phyloP scores from a whole-genome alignment of 2,113 vertebrate species.

The Ailuropoda melanoleuca region DNA sequence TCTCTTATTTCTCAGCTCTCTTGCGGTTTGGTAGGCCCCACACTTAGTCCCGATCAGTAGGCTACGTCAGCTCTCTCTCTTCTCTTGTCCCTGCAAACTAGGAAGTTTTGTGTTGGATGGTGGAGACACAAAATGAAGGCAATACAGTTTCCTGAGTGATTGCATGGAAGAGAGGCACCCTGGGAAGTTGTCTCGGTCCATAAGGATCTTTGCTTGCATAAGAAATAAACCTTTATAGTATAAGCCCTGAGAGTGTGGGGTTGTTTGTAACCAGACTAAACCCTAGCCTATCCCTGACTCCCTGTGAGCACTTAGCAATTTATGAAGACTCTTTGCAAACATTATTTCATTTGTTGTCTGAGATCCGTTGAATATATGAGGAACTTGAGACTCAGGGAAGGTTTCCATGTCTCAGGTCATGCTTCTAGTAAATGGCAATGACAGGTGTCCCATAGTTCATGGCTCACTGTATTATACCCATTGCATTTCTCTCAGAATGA shows the following conservation, averaged over 20 bases:
- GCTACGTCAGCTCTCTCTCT: not conserved
- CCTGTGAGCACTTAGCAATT: not conserved
- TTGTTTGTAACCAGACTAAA: not conserved
- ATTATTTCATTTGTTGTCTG: not conserved
- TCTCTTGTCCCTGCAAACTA: not conserved
- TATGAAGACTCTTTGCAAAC: not conserved
- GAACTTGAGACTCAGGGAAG: not conserved
- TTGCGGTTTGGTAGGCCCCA: not conserved
- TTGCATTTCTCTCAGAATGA: not conserved
- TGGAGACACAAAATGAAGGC: not conserved
- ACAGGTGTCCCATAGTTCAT: not conserved
- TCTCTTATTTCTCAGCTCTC: not conserved
- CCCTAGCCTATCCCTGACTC: not conserved
- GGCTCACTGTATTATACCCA: not conserved
- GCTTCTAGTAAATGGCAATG: not conserved
- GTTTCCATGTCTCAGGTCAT: not conserved
- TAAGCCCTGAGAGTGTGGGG: not conserved
- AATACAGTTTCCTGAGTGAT: not conserved
- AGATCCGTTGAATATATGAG: not conserved
- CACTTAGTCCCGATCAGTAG: not conserved
- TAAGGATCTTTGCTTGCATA: not conserved
- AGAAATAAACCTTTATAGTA: not conserved
- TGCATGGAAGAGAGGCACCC: not conserved
- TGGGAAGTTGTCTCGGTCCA: not conserved
- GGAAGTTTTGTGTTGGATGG: not conserved